Evolutionary conservation across 2,113 vertebrate genomes (phyloP), one percentile per base, ranked within the genome.

Genomic region (Bufo bufo): DNA sequence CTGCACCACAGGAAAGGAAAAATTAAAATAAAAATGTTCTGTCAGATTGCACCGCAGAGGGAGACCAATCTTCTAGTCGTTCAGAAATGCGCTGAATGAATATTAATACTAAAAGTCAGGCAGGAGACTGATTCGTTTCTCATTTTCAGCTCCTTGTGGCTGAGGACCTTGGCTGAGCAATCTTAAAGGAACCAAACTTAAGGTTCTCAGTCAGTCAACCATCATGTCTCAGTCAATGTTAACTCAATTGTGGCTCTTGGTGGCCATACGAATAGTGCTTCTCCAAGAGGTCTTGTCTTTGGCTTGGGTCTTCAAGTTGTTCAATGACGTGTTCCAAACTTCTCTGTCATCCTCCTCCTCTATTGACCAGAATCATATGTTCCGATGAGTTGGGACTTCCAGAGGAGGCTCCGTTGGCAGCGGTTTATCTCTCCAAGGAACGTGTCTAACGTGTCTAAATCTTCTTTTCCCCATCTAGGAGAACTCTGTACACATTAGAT

Each of bases 11-110:
- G 85, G 77, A 79, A 66, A 19, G 49, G 71, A 43, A 78, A 58
- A 78, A 66, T 79, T 66, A 86, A 86, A 78, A 65, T 59, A 79
- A 77, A 65, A 65, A 49, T 66, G 16, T 65, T 19, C 85, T 79
- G 56, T 50, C 72, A 66, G 59, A 66, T 69, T 75, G 74, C 74
- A 65, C n/a, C 12, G 3, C 74, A 49, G 75, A 23, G 85, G 85
- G 85, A 20, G 49, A 14, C 63, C 63, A 71, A 84, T 84, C 58
- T 82, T 65, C 59, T 17, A 81, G 59, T 65, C 82, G 33, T 52
- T 84, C 50, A 49, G 13, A 65, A 52, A 71, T n/a, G 12, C 7
- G 17, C 65, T 6, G 13, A 1, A 11, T 84, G 82, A 69, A 84
- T 84, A 84, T 52, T 69, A 84, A 69, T 33, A 54, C 56, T 0